phyloP scores from a whole-genome alignment of 2,888 invertebrate species.

The Dione juno region DNA sequence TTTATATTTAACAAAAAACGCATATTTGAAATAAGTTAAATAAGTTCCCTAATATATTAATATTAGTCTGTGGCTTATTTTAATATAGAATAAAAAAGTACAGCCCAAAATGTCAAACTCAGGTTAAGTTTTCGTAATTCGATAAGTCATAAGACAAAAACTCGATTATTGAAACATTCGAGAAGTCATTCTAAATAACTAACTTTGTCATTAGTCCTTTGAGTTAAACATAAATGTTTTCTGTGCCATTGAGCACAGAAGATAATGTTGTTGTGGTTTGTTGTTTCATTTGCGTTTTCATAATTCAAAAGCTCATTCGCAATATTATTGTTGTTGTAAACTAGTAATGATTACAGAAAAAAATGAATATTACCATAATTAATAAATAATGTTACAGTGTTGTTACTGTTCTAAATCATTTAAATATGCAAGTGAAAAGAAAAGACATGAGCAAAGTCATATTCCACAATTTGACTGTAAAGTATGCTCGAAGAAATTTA shows the following conservation, averaged over 20 bases:
- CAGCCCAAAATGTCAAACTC: neutral
- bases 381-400: conserved; percentile 54
- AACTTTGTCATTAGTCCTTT: neutral
- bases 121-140: neutral
- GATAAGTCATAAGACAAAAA: neutral
- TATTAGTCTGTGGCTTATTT: neutral
- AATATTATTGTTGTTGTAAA: neutral
- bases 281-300: neutral
- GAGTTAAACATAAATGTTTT: neutral
- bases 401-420: conserved; percentile 67
- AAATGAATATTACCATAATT: neutral
- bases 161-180: neutral
- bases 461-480: conserved; percentile 68
- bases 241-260: neutral
- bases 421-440: conserved; percentile 73
- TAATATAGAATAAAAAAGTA: neutral
- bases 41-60: neutral
- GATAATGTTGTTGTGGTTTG: conserved; percentile 10
- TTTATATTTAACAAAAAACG: too few species aligned
- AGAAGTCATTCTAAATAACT: neutral
- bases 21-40: too few species aligned
- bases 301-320: neutral
- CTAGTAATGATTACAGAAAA: conserved; percentile 12
- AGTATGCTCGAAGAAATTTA: conserved; percentile 75
- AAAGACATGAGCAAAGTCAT: conserved; percentile 74